These are phyloP conservation scores for Tauraco hartlaubi DNA, from an alignment of 2,797 vertebrate genomes.

Conservation along the genomic window DNA sequence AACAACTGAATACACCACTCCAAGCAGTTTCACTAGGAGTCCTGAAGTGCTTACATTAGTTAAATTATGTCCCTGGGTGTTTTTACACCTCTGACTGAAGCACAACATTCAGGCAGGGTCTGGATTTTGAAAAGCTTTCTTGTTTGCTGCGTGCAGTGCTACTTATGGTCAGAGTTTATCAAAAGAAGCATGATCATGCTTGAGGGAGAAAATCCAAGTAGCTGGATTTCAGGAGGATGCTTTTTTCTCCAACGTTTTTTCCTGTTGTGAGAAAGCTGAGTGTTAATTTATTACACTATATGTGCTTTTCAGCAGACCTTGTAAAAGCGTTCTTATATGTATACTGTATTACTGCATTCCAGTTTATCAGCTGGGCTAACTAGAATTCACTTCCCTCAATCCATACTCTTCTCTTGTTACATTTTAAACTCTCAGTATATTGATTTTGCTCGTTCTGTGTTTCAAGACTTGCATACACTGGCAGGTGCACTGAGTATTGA, in stretches of 20 bases:
- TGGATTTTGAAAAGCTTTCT: constrained; percentile 61
- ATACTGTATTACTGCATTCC: constrained; percentile 26
- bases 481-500: neutral
- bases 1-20: constrained; percentile 56
- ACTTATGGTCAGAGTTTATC: constrained; percentile 46
- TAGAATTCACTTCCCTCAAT: constrained; percentile 75
- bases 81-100: constrained; percentile 64
- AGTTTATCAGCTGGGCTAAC: constrained; percentile 61
- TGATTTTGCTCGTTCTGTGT: constrained; percentile 39
- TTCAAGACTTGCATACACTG: neutral
- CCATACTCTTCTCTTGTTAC: neutral
- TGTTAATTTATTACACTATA: neutral
- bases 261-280: neutral
- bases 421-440: constrained; percentile 29
- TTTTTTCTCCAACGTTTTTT: neutral
- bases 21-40: constrained; percentile 56
- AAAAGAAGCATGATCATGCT: constrained; percentile 3
- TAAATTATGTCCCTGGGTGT: constrained; percentile 71
- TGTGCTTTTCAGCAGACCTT: constrained; percentile 29
- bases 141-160: neutral
- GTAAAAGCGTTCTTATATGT: constrained; percentile 11
- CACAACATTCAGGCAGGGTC: constrained; percentile 1
- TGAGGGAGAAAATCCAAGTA: constrained; percentile 14
- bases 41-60: constrained; percentile 66
- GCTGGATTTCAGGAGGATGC: neutral